These are phyloP conservation scores for Perizoma flavofasciatum DNA, from an alignment of 2,888 invertebrate genomes.

Conservation along the genomic window DNA sequence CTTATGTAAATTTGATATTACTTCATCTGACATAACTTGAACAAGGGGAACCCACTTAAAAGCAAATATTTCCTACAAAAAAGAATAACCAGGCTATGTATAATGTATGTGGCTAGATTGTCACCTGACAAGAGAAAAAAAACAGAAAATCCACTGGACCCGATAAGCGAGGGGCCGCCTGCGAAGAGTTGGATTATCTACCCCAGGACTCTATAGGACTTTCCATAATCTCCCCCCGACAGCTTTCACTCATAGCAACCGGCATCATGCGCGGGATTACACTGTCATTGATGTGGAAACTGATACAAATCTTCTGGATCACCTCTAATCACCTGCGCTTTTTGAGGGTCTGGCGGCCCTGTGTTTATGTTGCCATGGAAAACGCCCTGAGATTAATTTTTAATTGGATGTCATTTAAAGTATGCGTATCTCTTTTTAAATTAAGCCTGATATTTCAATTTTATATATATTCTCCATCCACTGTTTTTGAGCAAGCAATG, in stretches of 20 bases:
- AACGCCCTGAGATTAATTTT: conserved; percentile 10
- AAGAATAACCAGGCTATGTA: background rate
- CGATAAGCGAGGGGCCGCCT: conserved; percentile 38
- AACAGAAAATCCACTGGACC: conserved; percentile 34
- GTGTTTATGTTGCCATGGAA: conserved; percentile 38
- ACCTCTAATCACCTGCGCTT: conserved; percentile 57
- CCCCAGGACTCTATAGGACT: conserved; percentile 48
- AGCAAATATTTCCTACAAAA: background rate
- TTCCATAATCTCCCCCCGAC: conserved; percentile 59
- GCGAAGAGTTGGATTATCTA: conserved; percentile 51
- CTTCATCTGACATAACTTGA: background rate
- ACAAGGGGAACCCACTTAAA: background rate
- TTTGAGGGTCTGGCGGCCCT: conserved; percentile 46
- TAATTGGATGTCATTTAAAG: conserved; percentile 17
- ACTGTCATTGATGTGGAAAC: conserved; percentile 67
- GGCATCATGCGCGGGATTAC: conserved; percentile 58
- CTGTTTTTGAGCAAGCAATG: conserved; percentile 26
- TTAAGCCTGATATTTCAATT: conserved; percentile 18
- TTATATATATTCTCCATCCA: conserved; percentile 15
- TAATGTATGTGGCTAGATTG: conserved; percentile 7
- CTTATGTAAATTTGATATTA: background rate
- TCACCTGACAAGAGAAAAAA: conserved; percentile 27
- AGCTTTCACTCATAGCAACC: conserved; percentile 63
- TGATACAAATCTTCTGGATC: conserved; percentile 56
- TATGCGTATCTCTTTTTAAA: conserved; percentile 14